phyloP scores from a whole-genome alignment of 2,113 vertebrate species.

The Anarhynchus alexandrinus region DNA sequence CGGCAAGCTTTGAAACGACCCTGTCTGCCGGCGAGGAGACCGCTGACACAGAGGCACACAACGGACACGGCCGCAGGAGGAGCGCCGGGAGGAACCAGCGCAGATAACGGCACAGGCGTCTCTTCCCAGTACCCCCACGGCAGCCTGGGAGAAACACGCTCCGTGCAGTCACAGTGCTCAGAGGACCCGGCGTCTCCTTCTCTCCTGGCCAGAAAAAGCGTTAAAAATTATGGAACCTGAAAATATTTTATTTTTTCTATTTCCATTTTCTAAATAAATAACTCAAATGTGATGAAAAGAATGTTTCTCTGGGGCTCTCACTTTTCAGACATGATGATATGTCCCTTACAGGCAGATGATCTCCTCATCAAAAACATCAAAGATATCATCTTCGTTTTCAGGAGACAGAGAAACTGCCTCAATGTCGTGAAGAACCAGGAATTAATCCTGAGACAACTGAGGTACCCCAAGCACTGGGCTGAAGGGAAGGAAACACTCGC shows the following conservation, averaged over 20 bases:
- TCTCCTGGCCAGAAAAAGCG: background rate
- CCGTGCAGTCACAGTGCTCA: background rate
- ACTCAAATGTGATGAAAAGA: background rate
- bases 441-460: background rate
- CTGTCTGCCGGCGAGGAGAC: background rate
- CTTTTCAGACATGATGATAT: background rate
- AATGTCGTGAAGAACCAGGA: background rate
- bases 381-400: background rate
- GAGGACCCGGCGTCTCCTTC: background rate
- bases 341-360: background rate
- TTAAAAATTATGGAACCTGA: background rate
- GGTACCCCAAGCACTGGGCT: too few relatives aligned
- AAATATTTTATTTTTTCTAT: background rate
- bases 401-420: background rate
- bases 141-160: background rate
- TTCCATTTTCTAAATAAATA: background rate
- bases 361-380: background rate
- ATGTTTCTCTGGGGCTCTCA: background rate
- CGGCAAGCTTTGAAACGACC: background rate
- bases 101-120: accelerated
- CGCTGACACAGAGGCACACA: background rate
- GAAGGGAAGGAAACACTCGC: background rate
- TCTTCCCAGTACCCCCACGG: too few relatives aligned
- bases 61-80: background rate
- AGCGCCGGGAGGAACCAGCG: background rate